A percentile compares a stretch with the other conserved stretches of the same genome.
Conservation (phyloP, 2,113 vertebrate species). For the Sturnira hondurensis region DNA sequence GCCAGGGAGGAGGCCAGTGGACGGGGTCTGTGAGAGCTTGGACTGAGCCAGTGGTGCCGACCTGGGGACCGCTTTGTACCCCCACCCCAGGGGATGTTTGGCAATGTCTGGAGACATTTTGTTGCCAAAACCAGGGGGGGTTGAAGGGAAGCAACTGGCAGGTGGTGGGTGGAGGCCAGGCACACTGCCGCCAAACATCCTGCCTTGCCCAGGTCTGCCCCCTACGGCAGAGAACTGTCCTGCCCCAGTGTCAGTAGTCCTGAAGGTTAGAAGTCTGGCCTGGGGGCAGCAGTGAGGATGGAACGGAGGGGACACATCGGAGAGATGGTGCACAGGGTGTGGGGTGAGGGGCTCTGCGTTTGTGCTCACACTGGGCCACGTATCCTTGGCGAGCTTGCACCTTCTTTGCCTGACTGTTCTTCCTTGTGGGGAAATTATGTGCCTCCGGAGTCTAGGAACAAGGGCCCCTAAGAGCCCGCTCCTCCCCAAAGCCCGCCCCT, state of each 20-base stretch:
- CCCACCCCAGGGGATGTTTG: rapidly evolving
- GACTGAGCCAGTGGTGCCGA: neutral
- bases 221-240: neutral
- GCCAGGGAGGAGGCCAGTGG: no score
- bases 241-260: rapidly evolving
- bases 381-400: neutral
- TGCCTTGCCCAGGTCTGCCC: neutral
- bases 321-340: neutral
- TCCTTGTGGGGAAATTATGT: neutral
- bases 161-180: no score
- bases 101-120: neutral
- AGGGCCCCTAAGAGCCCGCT: neutral
- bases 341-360: no score
- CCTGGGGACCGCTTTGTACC: neutral
- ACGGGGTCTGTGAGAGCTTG: rapidly evolving
- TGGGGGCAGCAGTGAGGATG: rapidly evolving
- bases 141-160: rapidly evolving
- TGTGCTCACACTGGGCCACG: rapidly evolving
- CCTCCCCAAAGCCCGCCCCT: neutral
- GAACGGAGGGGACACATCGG: rapidly evolving
- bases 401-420: neutral
- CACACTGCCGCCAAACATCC: no score
- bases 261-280: neutral
- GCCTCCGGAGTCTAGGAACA: no score
- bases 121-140: neutral